Percentiles rank a stretch among this genome's conserved stretches.
Evolutionary conservation across 2,113 vertebrate genomes (phyloP).

Genomic region (Coptodon rendalli): DNA sequence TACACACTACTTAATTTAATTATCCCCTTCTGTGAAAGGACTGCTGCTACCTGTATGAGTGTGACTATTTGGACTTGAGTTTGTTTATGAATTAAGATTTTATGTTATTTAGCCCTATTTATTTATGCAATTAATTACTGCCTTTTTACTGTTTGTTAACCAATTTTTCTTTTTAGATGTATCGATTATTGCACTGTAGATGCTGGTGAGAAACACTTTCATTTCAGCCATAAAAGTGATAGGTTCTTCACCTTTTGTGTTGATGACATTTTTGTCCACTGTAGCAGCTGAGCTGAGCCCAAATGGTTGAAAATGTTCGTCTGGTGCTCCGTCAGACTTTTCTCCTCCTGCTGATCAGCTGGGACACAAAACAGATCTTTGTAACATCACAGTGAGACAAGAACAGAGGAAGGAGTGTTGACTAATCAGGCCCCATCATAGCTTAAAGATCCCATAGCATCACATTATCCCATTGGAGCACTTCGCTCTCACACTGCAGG

Average conservation of each 20-base stretch:
- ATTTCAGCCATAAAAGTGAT: background rate
- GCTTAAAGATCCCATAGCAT: too few species aligned
- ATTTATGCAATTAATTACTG: too few species aligned
- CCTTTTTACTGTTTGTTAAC: too few species aligned
- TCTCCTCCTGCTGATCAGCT: background rate
- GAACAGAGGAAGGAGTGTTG: rapidly evolving
- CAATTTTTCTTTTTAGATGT: background rate
- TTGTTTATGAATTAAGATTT: too few species aligned
- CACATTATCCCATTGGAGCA: background rate
- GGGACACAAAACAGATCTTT: background rate
- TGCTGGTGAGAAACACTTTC: background rate
- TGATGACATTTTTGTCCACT: background rate
- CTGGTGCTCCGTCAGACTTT: background rate
- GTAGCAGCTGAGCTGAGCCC: rapidly evolving
- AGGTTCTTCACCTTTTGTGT: background rate
- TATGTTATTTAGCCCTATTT: too few species aligned
- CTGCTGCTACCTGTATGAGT: rapidly evolving
- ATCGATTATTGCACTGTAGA: background rate
- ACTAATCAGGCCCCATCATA: background rate
- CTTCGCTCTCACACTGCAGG: background rate
- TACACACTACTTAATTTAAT: too few species aligned
- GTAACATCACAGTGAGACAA: background rate
- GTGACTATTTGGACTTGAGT: too few species aligned
- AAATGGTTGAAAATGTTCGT: rapidly evolving
- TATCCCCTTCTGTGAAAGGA: too few species aligned